These are phyloP conservation scores for Cephalopachus bancanus DNA, from an alignment of 2,797 vertebrate genomes.

Conservation along the genomic window DNA sequence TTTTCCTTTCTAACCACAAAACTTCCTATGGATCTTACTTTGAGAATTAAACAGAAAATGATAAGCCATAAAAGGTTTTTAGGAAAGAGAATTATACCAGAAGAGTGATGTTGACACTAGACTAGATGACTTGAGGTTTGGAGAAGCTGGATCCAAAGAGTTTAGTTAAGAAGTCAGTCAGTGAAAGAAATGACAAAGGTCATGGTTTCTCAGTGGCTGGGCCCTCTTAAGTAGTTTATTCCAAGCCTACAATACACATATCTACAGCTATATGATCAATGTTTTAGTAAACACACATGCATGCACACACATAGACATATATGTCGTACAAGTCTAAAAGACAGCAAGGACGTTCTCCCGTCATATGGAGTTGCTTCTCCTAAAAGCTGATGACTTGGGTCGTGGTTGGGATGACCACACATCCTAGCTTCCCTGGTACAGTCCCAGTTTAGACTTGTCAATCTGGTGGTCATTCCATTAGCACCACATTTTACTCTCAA, in stretches of 20 bases:
- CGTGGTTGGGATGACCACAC: neutral
- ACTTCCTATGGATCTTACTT: neutral
- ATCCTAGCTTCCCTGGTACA: neutral
- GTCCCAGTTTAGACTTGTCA: neutral
- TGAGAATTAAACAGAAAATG: slow-evolving; percentile 63
- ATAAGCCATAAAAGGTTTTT: slow-evolving; percentile 15
- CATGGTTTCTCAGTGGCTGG: slow-evolving; percentile 21
- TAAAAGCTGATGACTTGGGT: neutral
- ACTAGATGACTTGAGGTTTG: slow-evolving; percentile 35
- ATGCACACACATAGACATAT: neutral
- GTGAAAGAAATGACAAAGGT: slow-evolving; percentile 12
- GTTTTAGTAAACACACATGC: neutral
- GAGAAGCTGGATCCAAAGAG: neutral
- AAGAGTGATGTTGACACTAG: neutral
- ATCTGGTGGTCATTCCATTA: neutral
- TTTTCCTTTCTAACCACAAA: slow-evolving; percentile 23
- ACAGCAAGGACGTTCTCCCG: slow-evolving; percentile 2
- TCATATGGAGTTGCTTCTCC: neutral
- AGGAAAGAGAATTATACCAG: slow-evolving; percentile 23
- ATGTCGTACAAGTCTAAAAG: slow-evolving; percentile 3
- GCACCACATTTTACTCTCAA: slow-evolving; percentile 29
- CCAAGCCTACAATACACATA: neutral
- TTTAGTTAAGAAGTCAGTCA: slow-evolving; percentile 28
- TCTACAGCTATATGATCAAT: neutral
- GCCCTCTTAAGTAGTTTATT: neutral